A percentile compares a stretch with the other conserved stretches of the same genome.
Conservation (phyloP, 2,113 vertebrate genomes). For the Seriola aureovittata region DNA sequence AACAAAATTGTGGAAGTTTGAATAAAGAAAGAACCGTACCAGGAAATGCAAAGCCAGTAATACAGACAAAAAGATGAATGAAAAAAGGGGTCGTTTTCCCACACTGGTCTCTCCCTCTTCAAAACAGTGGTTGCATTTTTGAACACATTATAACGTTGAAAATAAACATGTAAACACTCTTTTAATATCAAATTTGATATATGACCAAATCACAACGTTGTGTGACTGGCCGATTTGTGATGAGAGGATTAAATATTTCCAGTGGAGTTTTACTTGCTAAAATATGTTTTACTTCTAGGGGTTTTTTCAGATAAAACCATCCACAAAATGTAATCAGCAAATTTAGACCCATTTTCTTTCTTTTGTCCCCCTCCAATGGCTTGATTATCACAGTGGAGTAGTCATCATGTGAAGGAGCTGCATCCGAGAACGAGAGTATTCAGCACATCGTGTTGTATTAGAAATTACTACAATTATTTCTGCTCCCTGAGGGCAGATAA, state of each 20-base stretch:
- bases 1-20: neutral
- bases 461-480: conserved; percentile 67
- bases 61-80: too few relatives aligned
- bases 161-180: neutral
- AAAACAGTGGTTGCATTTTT: neutral
- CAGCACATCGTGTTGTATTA: conserved; percentile 50
- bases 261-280: conserved; percentile 2
- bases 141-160: neutral
- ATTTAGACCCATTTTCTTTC: conserved; percentile 29
- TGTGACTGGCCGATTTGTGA: neutral
- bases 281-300: neutral
- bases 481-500: conserved; percentile 52
- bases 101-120: too few relatives aligned
- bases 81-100: too few relatives aligned
- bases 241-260: neutral
- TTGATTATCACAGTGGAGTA: conserved; percentile 44
- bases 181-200: neutral
- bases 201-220: neutral
- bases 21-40: too few relatives aligned
- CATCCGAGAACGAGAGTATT: conserved; percentile 43
- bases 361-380: conserved; percentile 36
- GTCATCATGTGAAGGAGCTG: conserved; percentile 47
- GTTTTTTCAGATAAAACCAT: neutral
- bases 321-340: conserved; percentile 37
- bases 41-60: too few relatives aligned